These are phyloP conservation scores for Amiota minor DNA, from an alignment of 2,888 invertebrate genomes.

Conservation along the genomic window DNA sequence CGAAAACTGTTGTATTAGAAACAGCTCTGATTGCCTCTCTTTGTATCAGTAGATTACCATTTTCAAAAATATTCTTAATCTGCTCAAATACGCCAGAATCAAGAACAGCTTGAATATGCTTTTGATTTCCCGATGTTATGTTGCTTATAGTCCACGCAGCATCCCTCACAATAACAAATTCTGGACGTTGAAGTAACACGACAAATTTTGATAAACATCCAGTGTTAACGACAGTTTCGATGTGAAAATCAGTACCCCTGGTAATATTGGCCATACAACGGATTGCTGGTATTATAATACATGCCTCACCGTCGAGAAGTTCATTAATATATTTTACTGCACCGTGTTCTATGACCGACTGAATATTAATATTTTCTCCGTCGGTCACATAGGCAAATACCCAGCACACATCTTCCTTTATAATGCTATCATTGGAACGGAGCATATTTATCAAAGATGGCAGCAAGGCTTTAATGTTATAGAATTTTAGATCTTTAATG, in stretches of 20 bases:
- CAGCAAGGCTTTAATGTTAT: conserved; percentile 82
- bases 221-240: conserved; percentile 84
- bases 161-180: conserved; percentile 72
- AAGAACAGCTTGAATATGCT: conserved; percentile 86
- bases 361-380: conserved; percentile 92
- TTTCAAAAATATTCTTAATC: conserved; percentile 67
- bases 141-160: conserved; percentile 91
- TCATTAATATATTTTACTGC: conserved; percentile 82
- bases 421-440: conserved; percentile 81
- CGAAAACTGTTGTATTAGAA: conserved; percentile 93
- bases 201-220: conserved; percentile 82
- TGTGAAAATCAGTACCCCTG: conserved; percentile 91
- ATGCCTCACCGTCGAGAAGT: conserved; percentile 79
- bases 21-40: conserved; percentile 96
- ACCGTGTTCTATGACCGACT: conserved; percentile 83
- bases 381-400: conserved; percentile 94
- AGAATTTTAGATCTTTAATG: conserved; percentile 73
- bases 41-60: conserved; percentile 84
- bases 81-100: conserved; percentile 74
- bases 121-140: conserved; percentile 89
- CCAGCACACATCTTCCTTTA: conserved; percentile 94
- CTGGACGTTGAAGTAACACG: conserved; percentile 78
- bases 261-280: conserved; percentile 95
- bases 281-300: conserved; percentile 88
- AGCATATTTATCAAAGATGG: conserved; percentile 85